phyloP scores from a whole-genome alignment of 2,113 vertebrate species.

The Archocentrus centrarchus region DNA sequence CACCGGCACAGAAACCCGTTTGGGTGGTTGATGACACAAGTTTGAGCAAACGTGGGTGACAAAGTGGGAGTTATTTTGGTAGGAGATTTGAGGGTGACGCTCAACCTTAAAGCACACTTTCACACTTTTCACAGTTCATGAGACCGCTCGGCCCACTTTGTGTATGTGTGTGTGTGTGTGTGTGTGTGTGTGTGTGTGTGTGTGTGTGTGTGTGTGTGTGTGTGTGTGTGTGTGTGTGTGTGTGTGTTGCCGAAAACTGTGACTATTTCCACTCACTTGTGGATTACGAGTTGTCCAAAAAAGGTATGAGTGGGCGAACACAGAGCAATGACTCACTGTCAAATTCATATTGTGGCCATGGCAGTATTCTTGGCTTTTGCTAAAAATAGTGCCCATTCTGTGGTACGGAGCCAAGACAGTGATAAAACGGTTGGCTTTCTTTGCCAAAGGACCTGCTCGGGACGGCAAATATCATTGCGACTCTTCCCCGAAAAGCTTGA shows the following conservation, averaged over 20 bases:
- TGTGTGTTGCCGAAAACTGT: slow-evolving; percentile 19
- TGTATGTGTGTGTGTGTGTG: not conserved
- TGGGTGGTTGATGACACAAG: slow-evolving; percentile 39
- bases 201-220: slow-evolving; percentile 4
- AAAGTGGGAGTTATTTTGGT: slow-evolving; percentile 30
- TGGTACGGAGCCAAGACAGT: slow-evolving; percentile 59
- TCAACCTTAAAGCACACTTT: not conserved
- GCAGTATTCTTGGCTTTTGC: slow-evolving; percentile 64
- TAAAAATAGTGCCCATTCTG: slow-evolving; percentile 68
- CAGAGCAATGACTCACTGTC: slow-evolving; percentile 68
- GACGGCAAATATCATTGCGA: slow-evolving; percentile 24
- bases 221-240: slow-evolving; percentile 3
- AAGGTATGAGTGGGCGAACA: slow-evolving; percentile 63
- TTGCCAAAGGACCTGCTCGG: slow-evolving; percentile 44
- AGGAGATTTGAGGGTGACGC: slow-evolving; percentile 9
- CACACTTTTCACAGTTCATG: not conserved
- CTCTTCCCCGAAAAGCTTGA: not conserved
- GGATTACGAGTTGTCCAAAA: slow-evolving; percentile 40
- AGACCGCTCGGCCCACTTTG: not conserved
- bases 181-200: too few relatives aligned
- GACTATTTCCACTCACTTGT: slow-evolving; percentile 45
- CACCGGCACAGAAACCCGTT: not conserved
- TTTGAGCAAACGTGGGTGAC: slow-evolving; percentile 40
- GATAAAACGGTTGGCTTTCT: slow-evolving; percentile 58
- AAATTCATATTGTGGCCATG: slow-evolving; percentile 63